Base-by-base conservation (phyloP, 2,888 invertebrate species). In the Hypercompe scribonia region DNA sequence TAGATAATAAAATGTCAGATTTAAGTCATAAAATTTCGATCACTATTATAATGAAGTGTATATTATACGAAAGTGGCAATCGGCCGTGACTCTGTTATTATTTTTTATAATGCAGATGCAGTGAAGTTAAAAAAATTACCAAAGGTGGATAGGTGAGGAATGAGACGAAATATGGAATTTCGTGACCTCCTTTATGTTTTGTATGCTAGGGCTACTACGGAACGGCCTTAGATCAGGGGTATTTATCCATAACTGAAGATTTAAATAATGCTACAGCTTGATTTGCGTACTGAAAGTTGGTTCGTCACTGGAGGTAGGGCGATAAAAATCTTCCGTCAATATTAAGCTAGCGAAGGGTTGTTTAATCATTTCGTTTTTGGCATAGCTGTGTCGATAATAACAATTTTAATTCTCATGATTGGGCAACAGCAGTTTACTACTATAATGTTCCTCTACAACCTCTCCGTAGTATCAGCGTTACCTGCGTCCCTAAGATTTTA, bases 1-100 rank as follows among this genome's bases (percentile, higher is more conserved):
- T 58, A 5, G 5, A 68, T n/a, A 70, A 82, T 82, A 82, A 83
- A 84, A 84, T 75, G 78, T 70, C 75, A 76, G 83, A 78, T 84
- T 81, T 77, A 67, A 66, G 69, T 72, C 66, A 81, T 81, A 78
- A 79, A 71, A 79, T 77, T 78, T 77, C 74, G 34, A 76, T 79
- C 68, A 77, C 70, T 73, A 71, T 76, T 81, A 81, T 80, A 72
- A 46, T 66, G 58, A n/a, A 36, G 58, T 28, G 54, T 39, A 33
- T 31, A 54, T 36, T 68, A 42, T 42, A 28, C 28, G 36, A 65
- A 65, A 36, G n/a, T 65, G 36, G 34, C 34, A 36, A 65, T 36
- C 5, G 36, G 65, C 34, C 36, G 61, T 61, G 61, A 61, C 61
- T 61, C 31, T 31, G 4, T 28, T 31, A 58, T 58, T 58, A 58